A percentile compares a stretch with the other conserved stretches of the same genome.
phyloP scores from a whole-genome alignment of 2,888 invertebrate genomes.

The Oegoconia quadripuncta region DNA sequence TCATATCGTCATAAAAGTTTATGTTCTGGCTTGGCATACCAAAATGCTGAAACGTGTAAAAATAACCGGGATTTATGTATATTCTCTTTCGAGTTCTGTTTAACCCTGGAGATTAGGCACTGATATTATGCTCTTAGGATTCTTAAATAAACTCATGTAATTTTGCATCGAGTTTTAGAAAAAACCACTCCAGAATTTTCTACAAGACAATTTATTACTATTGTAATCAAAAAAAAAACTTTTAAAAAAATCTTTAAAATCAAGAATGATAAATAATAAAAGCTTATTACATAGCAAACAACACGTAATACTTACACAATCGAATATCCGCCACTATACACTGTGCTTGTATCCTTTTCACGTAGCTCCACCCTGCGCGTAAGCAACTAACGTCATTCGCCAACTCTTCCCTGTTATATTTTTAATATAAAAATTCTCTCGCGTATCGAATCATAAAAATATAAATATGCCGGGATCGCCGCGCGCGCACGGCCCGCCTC shows the following conservation, averaged over 20 bases:
- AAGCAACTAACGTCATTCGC: conserved; percentile 46
- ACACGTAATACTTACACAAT: conserved; percentile 16
- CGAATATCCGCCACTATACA: conserved; percentile 6
- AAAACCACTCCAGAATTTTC: no score
- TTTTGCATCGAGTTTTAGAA: no score
- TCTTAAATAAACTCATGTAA: no score
- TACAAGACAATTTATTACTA: no score
- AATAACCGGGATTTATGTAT: no score
- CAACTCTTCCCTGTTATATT: conserved; percentile 52
- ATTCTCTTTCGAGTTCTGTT: no score
- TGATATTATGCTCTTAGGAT: no score
- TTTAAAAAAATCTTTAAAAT: no score
- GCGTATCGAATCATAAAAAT: conserved; percentile 70
- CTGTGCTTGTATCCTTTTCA: conserved; percentile 7
- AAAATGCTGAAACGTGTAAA: conserved; percentile 47
- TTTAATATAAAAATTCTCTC: conserved; percentile 61
- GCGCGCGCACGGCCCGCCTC: conserved; percentile 39
- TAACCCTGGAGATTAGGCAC: no score
- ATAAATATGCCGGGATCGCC: conserved; percentile 63
- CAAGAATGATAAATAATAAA: conserved; percentile 1
- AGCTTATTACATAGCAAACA: conserved; percentile 14
- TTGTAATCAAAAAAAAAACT: no score
- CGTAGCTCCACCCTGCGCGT: conserved; percentile 5
- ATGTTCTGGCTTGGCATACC: conserved; percentile 46
- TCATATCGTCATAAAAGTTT: conserved; percentile 60